Evolutionary conservation across 2,113 vertebrate genomes (phyloP).

Genomic region (Gavia stellata): DNA sequence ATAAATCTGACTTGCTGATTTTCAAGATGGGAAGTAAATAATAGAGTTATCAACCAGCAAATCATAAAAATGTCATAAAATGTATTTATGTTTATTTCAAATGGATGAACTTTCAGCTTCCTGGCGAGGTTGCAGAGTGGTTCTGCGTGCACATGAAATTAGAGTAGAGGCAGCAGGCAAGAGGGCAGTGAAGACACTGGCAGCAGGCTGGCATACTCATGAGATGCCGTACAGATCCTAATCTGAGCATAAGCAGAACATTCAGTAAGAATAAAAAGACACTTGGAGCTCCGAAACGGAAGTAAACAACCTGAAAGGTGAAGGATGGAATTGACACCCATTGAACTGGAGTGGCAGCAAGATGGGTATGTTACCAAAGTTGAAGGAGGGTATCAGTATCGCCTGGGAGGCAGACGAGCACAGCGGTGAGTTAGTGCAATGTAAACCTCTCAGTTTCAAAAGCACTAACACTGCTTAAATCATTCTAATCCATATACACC

Average conservation of each 20-base stretch:
- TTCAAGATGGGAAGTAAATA: not conserved
- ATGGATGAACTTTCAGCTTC: not conserved
- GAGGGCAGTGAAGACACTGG: not conserved
- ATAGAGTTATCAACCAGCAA: not conserved
- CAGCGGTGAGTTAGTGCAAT: not conserved
- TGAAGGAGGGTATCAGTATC: fast-evolving
- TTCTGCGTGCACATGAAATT: not conserved
- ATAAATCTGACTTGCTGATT: not conserved
- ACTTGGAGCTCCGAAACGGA: not conserved
- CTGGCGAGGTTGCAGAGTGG: not conserved
- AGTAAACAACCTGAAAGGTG: not conserved
- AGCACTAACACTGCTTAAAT: not conserved
- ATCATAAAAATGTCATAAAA: not conserved
- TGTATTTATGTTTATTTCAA: not conserved
- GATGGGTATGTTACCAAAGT: not conserved
- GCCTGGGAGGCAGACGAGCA: not conserved
- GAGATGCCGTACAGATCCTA: not conserved
- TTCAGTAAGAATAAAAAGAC: not conserved
- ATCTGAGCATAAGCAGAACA: not conserved
- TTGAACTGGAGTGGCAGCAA: fast-evolving
- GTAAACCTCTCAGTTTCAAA: not conserved
- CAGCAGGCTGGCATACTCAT: not conserved
- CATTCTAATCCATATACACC: not conserved
- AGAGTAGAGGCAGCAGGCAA: not conserved
- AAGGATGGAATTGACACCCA: not conserved